Conservation (phyloP, 2,888 invertebrate genomes). For the Parnassius orleans region DNA sequence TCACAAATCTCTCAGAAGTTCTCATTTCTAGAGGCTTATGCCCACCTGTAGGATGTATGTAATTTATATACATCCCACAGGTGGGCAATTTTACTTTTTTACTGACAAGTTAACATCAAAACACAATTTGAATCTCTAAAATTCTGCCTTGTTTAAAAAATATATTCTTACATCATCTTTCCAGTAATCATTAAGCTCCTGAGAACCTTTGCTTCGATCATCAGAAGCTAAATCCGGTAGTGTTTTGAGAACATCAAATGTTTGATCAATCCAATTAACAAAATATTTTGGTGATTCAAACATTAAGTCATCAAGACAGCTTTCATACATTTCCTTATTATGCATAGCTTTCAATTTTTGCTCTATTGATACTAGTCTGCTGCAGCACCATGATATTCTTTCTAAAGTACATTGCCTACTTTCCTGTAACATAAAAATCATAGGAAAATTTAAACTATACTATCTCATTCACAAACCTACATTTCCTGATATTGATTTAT, state of each 20-base stretch:
- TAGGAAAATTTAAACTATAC: background rate
- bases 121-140: too few relatives aligned
- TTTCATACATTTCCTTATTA: constrained; percentile 29
- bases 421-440: constrained; percentile 48
- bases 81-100: too few relatives aligned
- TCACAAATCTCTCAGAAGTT: too few relatives aligned
- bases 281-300: constrained; percentile 63
- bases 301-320: constrained; percentile 43
- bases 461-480: too few relatives aligned
- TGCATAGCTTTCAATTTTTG: constrained; percentile 41
- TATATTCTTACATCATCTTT: constrained; percentile 52
- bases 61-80: too few relatives aligned
- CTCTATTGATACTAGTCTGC: constrained; percentile 50
- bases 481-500: too few relatives aligned
- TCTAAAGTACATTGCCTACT: constrained; percentile 61
- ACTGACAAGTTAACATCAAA: too few relatives aligned
- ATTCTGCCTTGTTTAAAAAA: too few relatives aligned
- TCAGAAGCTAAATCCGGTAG: constrained; percentile 54
- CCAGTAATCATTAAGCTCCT: constrained; percentile 48
- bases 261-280: constrained; percentile 75
- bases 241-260: constrained; percentile 64
- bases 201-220: constrained; percentile 51
- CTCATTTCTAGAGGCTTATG: too few relatives aligned
- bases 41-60: too few relatives aligned
- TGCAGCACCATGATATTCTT: constrained; percentile 65